Evolutionary conservation across 1,140 invertebrate genomes (phyloP).

Genomic region (Bilobella aurantiaca): DNA sequence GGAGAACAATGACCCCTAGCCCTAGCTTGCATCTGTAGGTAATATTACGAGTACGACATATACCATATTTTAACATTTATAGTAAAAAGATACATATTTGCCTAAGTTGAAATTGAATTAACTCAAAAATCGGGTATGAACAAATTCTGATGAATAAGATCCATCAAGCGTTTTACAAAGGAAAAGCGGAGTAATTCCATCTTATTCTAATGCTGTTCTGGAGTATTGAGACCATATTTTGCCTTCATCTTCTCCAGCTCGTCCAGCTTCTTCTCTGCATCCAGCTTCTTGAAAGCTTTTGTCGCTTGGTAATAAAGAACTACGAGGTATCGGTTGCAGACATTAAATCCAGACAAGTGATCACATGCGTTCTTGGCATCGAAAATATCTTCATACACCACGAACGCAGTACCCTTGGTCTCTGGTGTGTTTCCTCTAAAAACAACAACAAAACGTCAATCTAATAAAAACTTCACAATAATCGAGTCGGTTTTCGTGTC

Average conservation of each 20-base stretch:
- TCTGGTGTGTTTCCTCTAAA: conserved; percentile 90
- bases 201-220: conserved; percentile 24
- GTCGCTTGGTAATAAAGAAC: conserved; percentile 93
- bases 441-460: not conserved
- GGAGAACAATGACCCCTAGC: too few species aligned
- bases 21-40: too few species aligned
- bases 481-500: too few species aligned
- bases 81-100: too few species aligned
- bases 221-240: conserved; percentile 65
- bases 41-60: too few species aligned
- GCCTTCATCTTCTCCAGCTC: conserved; percentile 93
- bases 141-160: not conserved
- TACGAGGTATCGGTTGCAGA: conserved; percentile 95
- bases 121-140: too few species aligned
- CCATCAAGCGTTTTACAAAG: not conserved
- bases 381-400: conserved; percentile 99
- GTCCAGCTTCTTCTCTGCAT: conserved; percentile 93
- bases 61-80: too few species aligned
- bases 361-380: conserved; percentile 99
- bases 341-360: conserved; percentile 97
- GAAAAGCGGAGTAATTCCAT: not conserved
- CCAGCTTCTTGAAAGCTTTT: conserved; percentile 91
- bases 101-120: too few species aligned
- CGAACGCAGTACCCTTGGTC: conserved; percentile 95
- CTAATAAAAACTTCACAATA: not conserved